Conservation (phyloP, 1,140 invertebrate species). For the Myzus persicae region DNA sequence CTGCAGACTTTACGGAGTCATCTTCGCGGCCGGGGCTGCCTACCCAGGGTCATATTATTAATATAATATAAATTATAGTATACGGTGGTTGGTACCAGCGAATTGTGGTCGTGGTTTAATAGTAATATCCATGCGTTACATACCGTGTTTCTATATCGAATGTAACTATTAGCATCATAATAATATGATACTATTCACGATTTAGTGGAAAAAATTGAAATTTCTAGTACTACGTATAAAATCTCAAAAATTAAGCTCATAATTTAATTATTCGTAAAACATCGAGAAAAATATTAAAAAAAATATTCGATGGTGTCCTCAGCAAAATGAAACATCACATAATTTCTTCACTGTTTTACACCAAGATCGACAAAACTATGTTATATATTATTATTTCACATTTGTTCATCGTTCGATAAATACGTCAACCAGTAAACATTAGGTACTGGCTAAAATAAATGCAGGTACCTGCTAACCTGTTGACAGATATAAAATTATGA, state of each 20-base stretch:
- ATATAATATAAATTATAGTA: background rate
- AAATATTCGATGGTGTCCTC: background rate
- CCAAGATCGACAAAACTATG: background rate
- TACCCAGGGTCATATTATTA: background rate
- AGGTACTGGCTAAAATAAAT: too few species aligned
- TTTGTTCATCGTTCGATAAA: background rate
- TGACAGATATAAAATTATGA: background rate
- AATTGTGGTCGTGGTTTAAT: background rate
- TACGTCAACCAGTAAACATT: background rate
- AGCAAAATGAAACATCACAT: background rate
- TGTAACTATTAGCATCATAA: background rate
- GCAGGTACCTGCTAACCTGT: background rate
- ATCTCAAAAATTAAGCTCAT: background rate
- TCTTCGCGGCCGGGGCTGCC: background rate
- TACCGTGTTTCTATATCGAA: background rate
- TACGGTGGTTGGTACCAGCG: background rate
- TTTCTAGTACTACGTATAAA: background rate
- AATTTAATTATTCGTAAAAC: background rate
- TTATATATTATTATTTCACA: background rate
- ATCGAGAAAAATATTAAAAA: background rate
- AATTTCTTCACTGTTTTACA: background rate
- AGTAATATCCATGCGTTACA: background rate
- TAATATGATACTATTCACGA: background rate
- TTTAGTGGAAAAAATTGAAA: background rate
- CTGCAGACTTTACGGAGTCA: background rate